Percentiles rank a stretch among this genome's conserved stretches.
These are phyloP conservation scores for Oscheius sp. DNA, from an alignment of 2,888 invertebrate species.

Conservation along the genomic window DNA sequence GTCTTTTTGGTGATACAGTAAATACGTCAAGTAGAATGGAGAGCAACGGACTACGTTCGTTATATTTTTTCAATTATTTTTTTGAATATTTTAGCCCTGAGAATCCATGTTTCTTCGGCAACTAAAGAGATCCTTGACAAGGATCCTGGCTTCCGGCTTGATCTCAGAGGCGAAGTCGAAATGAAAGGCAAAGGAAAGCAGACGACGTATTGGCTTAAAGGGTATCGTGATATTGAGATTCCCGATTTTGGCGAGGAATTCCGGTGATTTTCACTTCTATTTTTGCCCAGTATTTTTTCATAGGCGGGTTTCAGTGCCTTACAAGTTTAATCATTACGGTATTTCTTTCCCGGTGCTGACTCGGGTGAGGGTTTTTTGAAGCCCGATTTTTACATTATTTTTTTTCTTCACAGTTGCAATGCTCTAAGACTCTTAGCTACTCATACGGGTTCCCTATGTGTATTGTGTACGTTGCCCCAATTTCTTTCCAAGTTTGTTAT, in stretches of 20 bases:
- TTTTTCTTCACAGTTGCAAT: conserved; percentile 3
- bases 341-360: conserved; percentile 6
- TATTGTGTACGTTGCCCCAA: conserved; percentile 9
- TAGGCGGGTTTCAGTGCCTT: conserved; percentile 18
- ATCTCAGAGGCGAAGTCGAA: conserved; percentile 69
- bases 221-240: conserved; percentile 64
- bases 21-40: conserved; percentile 70
- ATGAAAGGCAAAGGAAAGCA: conserved; percentile 70
- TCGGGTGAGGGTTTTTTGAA: neutral
- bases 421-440: neutral
- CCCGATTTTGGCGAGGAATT: conserved; percentile 69
- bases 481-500: neutral
- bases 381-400: neutral
- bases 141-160: conserved; percentile 67
- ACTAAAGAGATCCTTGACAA: conserved; percentile 65
- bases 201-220: conserved; percentile 69
- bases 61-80: neutral
- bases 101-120: conserved; percentile 68
- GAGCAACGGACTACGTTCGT: conserved; percentile 69
- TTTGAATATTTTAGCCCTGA: conserved; percentile 60
- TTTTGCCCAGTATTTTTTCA: conserved; percentile 3
- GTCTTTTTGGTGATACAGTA: conserved; percentile 72
- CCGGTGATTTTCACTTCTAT: conserved; percentile 12
- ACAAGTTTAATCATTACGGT: neutral
- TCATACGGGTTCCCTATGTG: conserved; percentile 12